Base-by-base conservation (phyloP, 2,113 vertebrate species). In the Siniperca knerii region DNA sequence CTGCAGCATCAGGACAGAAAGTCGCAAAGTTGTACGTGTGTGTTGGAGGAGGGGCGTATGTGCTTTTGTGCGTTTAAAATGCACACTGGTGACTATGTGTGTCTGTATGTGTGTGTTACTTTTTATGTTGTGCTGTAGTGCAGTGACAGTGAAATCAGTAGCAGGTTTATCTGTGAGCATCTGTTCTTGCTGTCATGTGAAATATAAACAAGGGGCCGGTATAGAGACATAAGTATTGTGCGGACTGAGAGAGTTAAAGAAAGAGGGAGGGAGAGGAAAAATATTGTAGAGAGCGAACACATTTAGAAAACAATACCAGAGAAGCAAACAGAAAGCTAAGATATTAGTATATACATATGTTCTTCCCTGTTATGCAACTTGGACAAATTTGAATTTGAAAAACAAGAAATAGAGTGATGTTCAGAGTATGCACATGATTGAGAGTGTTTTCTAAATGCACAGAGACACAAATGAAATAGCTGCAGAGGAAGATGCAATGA, bases 101-200 rank as follows among this genome's bases (percentile, higher is more conserved):
- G 35, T 42, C 10, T 71, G 42, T 73, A 12, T 72, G 40, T 77
- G 37, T 60, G 33, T 61, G 9, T 60, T 75, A 6, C 11, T 48
- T 67, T 72, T 87, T 44, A 29, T 78, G 62, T 74, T 48, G 9
- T 57, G 55, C 46, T 71, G 46, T 54, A 44, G 55, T 64, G 58
- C 55, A 33, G 65, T 46, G 62, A 57, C 48, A 79, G 52, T 82
- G 37, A 67, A 89, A 84, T 86, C 37, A 64, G 52, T 33, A 65
- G 85, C 62, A 81, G 55, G 42, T 87, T 83, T 82, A 61, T 83
- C 25, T 76, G 46, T 57, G 42, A 64, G 71, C 57, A 82, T 88
- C 66, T 88, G 62, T 80, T 90, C 23, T 66, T 67, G 42, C 61
- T 76, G 83, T 81, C 76, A 74, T 55, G 4, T 70, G 23, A 69